Evolutionary conservation across 1,140 invertebrate species (phyloP).

Genomic region (Nasonia longicornis): DNA sequence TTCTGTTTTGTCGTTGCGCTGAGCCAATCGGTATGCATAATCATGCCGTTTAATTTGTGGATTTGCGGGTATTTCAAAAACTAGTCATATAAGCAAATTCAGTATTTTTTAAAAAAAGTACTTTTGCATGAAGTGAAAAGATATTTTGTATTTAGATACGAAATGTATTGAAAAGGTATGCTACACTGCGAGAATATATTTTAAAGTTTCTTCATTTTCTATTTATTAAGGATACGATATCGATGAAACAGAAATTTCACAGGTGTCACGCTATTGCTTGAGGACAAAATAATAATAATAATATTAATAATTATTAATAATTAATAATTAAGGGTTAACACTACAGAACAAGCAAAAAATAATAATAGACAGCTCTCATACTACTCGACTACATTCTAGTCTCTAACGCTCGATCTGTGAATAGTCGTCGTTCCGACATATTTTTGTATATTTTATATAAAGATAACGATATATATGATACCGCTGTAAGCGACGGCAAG

Average conservation of each 20-base stretch:
- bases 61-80: constrained; percentile 3
- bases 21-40: not conserved
- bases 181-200: not conserved
- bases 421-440: constrained; percentile 68
- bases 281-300: constrained; percentile 36
- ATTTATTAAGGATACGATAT: constrained; percentile 6
- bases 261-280: constrained; percentile 2
- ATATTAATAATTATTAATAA: constrained; percentile 37
- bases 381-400: constrained; percentile 50
- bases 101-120: not conserved
- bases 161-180: constrained; percentile 1
- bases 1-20: constrained; percentile 21
- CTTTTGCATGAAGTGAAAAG: not conserved
- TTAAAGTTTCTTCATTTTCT: not conserved
- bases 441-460: constrained; percentile 71
- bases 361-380: constrained; percentile 51
- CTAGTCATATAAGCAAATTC: constrained; percentile 1
- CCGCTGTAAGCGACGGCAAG: constrained; percentile 55
- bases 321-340: constrained; percentile 39
- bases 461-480: constrained; percentile 56
- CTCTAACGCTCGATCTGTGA: constrained; percentile 63
- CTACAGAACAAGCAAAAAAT: constrained; percentile 45
- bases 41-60: not conserved
- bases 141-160: not conserved
- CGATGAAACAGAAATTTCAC: constrained; percentile 16